Evolutionary conservation across 2,888 invertebrate genomes (phyloP), one percentile per base, ranked within the genome.

Genomic region (Leptogaster cylindrica): DNA sequence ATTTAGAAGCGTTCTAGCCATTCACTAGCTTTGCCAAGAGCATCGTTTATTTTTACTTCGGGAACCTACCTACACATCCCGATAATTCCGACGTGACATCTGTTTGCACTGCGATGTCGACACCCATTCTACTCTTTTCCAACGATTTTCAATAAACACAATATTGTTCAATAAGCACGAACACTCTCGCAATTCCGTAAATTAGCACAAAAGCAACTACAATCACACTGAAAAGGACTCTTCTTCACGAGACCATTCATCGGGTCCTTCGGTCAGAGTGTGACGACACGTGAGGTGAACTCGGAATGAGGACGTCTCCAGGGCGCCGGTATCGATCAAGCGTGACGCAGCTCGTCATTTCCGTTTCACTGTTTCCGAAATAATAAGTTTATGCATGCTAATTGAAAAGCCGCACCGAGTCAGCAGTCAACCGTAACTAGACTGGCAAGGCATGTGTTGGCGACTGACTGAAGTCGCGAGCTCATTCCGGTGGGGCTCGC

Each of bases 51-150:
- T 51, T 51, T 51, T 51, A 51, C 25, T 23, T 14, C 27, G 27
- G 31, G 16, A 16, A 28, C 16, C 58, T 74, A 76, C 25, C 76
- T 74, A 70, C 73, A 75, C 68, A 74, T 71, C 31, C 75, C 76
- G 39, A 77, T 74, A 74, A 78, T 75, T 70, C 78, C 79, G n/a
- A n/a, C 31, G 73, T 76, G 67, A 80, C 73, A 72, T 80, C 80
- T 67, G 81, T 81, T 74, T 81, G 81, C 12, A 80, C 77, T 68
- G 78, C 81, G 68, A 80, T 77, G 73, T 75, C 74, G 65, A 75
- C 68, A 75, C 77, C 78, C 70, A 73, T 73, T 8, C 41, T 27
- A 39, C 18, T n/a, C 23, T 41, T 25, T 31, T 28, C 16, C 27
- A 23, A 58, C 18, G 39, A 41, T 12, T 39, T 25, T 23, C 27